These are phyloP conservation scores for Spea bombifrons DNA, from an alignment of 2,113 vertebrate genomes.

Conservation along the genomic window DNA sequence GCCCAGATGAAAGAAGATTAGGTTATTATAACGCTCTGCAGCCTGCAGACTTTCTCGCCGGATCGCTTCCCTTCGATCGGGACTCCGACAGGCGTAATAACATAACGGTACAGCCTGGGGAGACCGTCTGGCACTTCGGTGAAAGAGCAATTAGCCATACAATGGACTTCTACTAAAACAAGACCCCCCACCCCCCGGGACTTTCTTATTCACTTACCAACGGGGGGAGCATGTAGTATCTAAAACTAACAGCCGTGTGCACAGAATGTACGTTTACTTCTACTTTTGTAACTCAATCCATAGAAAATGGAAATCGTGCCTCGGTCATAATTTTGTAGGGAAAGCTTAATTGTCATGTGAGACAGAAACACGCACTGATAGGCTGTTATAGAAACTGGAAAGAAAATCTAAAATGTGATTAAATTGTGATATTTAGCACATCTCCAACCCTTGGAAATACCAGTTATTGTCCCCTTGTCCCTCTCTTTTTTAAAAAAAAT, in stretches of 20 bases:
- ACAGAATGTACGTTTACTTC: slow-evolving; percentile 4
- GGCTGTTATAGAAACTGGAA: too few relatives aligned
- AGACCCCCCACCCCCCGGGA: neutral
- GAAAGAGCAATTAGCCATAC: slow-evolving; percentile 35
- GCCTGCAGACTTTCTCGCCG: neutral
- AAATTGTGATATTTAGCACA: too few relatives aligned
- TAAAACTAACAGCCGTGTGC: slow-evolving; percentile 24
- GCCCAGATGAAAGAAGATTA: slow-evolving; percentile 2
- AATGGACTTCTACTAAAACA: slow-evolving; percentile 2
- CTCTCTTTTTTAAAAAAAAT: too few relatives aligned
- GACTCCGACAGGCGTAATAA: slow-evolving; percentile 12
- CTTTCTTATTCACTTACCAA: slow-evolving; percentile 8
- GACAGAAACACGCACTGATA: too few relatives aligned
- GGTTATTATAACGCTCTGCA: slow-evolving; percentile 22
- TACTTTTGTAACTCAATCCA: too few relatives aligned
- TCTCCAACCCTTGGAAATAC: too few relatives aligned
- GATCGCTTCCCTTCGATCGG: slow-evolving; percentile 1
- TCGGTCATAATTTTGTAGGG: too few relatives aligned
- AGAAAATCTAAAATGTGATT: too few relatives aligned
- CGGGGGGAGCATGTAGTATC: neutral
- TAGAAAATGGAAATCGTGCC: too few relatives aligned
- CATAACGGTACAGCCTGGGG: neutral
- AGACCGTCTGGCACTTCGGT: neutral
- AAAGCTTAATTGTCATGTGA: too few relatives aligned
- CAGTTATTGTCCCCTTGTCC: too few relatives aligned